Conservation (phyloP, 1,140 invertebrate species). For the Tetragnatha versicolor region DNA sequence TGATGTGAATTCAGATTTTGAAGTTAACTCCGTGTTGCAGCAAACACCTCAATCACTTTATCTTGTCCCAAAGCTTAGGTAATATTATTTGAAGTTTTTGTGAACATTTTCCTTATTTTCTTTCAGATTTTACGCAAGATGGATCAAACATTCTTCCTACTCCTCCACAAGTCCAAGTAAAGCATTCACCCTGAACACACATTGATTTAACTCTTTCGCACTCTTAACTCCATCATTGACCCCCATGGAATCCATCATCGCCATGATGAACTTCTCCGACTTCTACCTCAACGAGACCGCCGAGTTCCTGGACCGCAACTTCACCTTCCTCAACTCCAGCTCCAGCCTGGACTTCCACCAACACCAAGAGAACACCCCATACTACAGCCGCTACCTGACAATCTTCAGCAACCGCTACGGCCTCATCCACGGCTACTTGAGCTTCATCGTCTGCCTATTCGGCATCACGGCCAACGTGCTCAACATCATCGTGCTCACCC, state of each 20-base stretch:
- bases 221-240: too few species aligned
- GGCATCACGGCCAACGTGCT: constrained; percentile 86
- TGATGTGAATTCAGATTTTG: too few species aligned
- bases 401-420: constrained; percentile 16
- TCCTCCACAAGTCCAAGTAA: too few species aligned
- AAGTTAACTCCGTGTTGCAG: too few species aligned
- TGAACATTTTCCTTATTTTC: too few species aligned
- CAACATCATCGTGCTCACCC: constrained; percentile 84
- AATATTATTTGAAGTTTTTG: too few species aligned
- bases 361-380: constrained; percentile 19
- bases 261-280: not conserved
- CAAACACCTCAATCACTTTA: too few species aligned
- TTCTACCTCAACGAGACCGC: constrained; percentile 1
- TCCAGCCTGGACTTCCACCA: not conserved
- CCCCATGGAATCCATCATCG: not conserved
- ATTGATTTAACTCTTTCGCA: too few species aligned
- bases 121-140: too few species aligned
- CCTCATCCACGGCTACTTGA: constrained; percentile 73
- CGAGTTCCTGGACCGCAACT: constrained; percentile 13
- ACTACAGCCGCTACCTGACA: constrained; percentile 30
- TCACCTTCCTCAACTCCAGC: constrained; percentile 2
- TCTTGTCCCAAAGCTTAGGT: too few species aligned
- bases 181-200: too few species aligned
- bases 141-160: too few species aligned
- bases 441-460: constrained; percentile 80